These are phyloP conservation scores for Neolamprologus longior DNA, from an alignment of 2,113 vertebrate species.

Conservation along the genomic window DNA sequence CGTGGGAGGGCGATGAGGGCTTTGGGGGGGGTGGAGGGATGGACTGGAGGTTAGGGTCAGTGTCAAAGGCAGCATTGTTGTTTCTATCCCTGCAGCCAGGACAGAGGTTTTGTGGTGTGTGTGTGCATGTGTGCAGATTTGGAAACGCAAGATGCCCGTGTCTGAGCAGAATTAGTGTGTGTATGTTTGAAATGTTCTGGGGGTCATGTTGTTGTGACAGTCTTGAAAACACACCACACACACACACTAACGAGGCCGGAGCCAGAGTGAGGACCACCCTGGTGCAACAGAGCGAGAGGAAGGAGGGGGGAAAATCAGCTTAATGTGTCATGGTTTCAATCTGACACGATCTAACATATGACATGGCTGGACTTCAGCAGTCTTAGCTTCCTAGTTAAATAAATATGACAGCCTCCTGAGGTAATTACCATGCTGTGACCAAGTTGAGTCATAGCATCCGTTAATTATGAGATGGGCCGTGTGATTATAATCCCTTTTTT, in stretches of 20 bases:
- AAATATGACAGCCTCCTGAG: slow-evolving; percentile 56
- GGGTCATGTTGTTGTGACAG: slow-evolving; percentile 61
- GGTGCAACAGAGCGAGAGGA: slow-evolving; percentile 23
- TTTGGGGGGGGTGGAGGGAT: slow-evolving; percentile 6
- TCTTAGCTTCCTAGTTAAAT: slow-evolving; percentile 56
- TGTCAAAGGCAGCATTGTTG: slow-evolving; percentile 74
- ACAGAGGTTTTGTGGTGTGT: neutral
- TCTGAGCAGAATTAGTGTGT: slow-evolving; percentile 31
- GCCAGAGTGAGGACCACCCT: slow-evolving; percentile 65
- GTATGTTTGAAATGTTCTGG: slow-evolving; percentile 43
- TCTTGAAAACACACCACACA: slow-evolving; percentile 37
- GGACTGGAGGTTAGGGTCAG: slow-evolving; percentile 56
- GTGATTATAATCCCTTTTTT: slow-evolving; percentile 3
- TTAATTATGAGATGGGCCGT: slow-evolving; percentile 50
- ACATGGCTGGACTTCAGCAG: slow-evolving; percentile 42
- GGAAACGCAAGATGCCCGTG: neutral
- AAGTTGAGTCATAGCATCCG: slow-evolving; percentile 55
- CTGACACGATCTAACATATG: slow-evolving; percentile 47
- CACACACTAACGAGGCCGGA: slow-evolving; percentile 2
- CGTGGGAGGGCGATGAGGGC: slow-evolving; percentile 63
- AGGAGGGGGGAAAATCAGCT: neutral
- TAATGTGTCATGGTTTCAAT: slow-evolving; percentile 53
- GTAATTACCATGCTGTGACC: slow-evolving; percentile 41
- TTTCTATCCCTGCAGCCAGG: slow-evolving; percentile 42
- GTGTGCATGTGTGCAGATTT: neutral